Conservation (phyloP, 1,140 invertebrate genomes). For the Cataglyphis hispanica region DNA sequence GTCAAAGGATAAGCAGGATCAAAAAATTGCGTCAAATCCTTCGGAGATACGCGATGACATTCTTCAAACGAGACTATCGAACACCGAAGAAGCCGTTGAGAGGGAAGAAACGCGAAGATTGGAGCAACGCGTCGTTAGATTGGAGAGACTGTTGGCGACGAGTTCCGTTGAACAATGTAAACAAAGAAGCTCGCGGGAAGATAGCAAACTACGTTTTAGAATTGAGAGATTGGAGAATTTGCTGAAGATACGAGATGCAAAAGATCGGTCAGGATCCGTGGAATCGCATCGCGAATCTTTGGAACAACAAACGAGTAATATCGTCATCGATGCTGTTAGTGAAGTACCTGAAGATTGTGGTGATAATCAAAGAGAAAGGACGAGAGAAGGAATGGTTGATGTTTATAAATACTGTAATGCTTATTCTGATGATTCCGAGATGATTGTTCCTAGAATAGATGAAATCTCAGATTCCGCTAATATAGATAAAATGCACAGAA, state of each 20-base stretch:
- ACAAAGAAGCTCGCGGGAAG: slow-evolving; percentile 11
- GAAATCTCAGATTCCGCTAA: background rate
- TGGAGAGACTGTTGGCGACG: slow-evolving; percentile 50
- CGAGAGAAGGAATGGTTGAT: background rate
- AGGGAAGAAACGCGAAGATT: slow-evolving; percentile 40
- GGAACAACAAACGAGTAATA: background rate
- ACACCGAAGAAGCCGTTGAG: background rate
- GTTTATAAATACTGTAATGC: background rate
- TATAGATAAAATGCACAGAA: slow-evolving; percentile 15
- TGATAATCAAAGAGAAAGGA: background rate
- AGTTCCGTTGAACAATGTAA: background rate
- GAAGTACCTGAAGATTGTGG: slow-evolving; percentile 3
- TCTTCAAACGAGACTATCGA: slow-evolving; percentile 33
- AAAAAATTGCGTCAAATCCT: background rate
- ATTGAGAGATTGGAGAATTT: slow-evolving; percentile 57
- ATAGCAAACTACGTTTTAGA: slow-evolving; percentile 36
- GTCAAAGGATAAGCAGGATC: slow-evolving; percentile 67
- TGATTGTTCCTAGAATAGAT: slow-evolving; percentile 12
- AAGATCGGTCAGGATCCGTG: background rate
- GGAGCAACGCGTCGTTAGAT: slow-evolving; percentile 41
- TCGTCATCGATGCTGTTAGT: background rate
- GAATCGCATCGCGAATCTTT: background rate
- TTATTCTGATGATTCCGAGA: slow-evolving; percentile 3
- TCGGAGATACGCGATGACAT: background rate
- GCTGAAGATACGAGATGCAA: background rate